Percentiles rank a stretch among this genome's conserved stretches.
Evolutionary conservation across 2,888 invertebrate species (phyloP).

Genomic region (Drosophila demipolita): DNA sequence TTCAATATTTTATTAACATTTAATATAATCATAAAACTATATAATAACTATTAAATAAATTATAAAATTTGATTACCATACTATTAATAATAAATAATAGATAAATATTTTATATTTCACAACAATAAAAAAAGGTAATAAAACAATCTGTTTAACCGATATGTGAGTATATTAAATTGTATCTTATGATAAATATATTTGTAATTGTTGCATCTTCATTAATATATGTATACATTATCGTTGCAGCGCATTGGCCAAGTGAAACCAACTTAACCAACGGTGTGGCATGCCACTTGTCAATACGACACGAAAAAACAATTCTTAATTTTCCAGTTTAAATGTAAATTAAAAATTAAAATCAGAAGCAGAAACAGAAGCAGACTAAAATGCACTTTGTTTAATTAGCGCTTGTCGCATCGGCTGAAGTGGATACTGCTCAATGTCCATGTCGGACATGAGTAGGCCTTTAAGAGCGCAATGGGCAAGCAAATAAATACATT

Average conservation of each 20-base stretch:
- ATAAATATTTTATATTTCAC: neutral
- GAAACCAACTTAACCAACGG: conserved; percentile 9
- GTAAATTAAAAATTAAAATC: conserved; percentile 4
- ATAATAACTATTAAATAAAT: neutral
- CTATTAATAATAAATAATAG: neutral
- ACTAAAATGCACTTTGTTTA: conserved; percentile 56
- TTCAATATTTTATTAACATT: too few relatives aligned
- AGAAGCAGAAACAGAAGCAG: conserved; percentile 1
- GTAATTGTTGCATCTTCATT: neutral
- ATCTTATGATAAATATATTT: neutral
- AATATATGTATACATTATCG: neutral
- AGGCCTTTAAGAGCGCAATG: conserved; percentile 63
- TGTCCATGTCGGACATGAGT: conserved; percentile 62
- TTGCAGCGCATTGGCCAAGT: conserved; percentile 23
- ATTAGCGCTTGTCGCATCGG: conserved; percentile 63
- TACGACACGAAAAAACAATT: conserved; percentile 30
- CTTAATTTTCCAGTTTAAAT: conserved; percentile 35
- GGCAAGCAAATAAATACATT: conserved; percentile 43
- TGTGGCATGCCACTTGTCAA: conserved; percentile 5
- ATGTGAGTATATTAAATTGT: neutral
- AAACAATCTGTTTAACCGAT: neutral
- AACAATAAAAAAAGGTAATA: neutral
- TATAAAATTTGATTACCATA: neutral
- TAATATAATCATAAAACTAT: neutral
- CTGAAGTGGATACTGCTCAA: conserved; percentile 35